A percentile compares a stretch with the other conserved stretches of the same genome.
These are phyloP conservation scores for Xestia c-nigrum DNA, from an alignment of 2,888 invertebrate genomes.

Conservation along the genomic window DNA sequence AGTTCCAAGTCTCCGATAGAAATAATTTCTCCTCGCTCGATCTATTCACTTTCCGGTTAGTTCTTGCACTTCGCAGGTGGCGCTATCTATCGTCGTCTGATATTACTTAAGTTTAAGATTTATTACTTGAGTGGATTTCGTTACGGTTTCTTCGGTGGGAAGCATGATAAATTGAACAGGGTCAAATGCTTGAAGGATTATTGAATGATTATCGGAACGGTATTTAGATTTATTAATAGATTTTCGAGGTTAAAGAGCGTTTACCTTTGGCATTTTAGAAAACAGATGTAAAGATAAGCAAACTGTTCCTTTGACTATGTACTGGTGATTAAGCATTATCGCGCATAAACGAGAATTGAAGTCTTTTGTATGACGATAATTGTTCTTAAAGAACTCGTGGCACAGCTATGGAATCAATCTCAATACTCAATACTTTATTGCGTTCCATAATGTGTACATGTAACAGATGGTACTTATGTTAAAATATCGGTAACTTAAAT, in stretches of 20 bases:
- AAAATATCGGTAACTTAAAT: too few relatives aligned
- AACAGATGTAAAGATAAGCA: background rate
- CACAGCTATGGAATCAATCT: too few relatives aligned
- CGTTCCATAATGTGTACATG: too few relatives aligned
- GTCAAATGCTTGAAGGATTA: slow-evolving; percentile 41
- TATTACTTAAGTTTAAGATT: slow-evolving; percentile 63
- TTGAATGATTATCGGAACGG: slow-evolving; percentile 30
- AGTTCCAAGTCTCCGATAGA: slow-evolving; percentile 21
- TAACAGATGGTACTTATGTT: too few relatives aligned
- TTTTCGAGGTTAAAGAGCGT: background rate
- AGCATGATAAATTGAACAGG: slow-evolving; percentile 54
- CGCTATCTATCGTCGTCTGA: slow-evolving; percentile 58
- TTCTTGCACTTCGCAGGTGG: slow-evolving; percentile 55
- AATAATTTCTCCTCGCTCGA: slow-evolving; percentile 51
- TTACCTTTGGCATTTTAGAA: slow-evolving; percentile 14
- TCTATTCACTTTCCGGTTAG: slow-evolving; percentile 61
- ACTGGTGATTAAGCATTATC: too few relatives aligned
- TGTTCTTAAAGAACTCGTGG: too few relatives aligned
- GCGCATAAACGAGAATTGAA: background rate
- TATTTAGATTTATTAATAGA: slow-evolving; percentile 20
- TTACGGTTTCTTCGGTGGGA: slow-evolving; percentile 33
- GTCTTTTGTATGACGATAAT: background rate
- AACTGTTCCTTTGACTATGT: background rate
- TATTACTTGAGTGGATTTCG: slow-evolving; percentile 56
- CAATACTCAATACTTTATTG: too few relatives aligned